A percentile compares a stretch with the other conserved stretches of the same genome.
These are phyloP conservation scores for Manduca sexta DNA, from an alignment of 1,140 invertebrate genomes.

Conservation along the genomic window DNA sequence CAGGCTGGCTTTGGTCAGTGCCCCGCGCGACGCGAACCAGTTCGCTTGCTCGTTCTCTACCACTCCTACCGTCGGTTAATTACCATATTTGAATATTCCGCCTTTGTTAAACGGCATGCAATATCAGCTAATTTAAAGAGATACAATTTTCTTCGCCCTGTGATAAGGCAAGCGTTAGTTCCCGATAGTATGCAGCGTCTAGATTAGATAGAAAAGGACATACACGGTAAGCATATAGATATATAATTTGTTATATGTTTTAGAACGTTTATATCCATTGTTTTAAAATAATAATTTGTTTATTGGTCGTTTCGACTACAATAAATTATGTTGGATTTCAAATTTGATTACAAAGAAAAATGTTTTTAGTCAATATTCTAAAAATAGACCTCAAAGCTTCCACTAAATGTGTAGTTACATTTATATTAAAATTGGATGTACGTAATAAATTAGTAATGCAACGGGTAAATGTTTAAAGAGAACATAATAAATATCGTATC, in stretches of 20 bases:
- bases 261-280: neutral
- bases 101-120: constrained; percentile 1
- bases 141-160: neutral
- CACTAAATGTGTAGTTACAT: no score
- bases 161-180: neutral
- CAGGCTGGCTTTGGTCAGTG: constrained; percentile 49
- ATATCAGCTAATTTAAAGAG: neutral
- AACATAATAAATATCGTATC: no score
- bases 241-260: constrained; percentile 4
- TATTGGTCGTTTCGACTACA: no score
- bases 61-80: constrained; percentile 4
- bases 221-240: constrained; percentile 9
- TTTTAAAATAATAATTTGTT: no score
- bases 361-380: no score
- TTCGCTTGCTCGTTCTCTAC: constrained; percentile 18
- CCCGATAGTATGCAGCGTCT: constrained; percentile 1
- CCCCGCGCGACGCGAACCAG: constrained; percentile 43
- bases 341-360: no score
- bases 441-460: no score
- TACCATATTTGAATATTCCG: constrained; percentile 10
- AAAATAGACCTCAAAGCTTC: no score
- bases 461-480: no score
- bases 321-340: no score
- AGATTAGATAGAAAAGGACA: neutral
- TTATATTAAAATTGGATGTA: no score